These are phyloP conservation scores for Proteles cristata DNA, from an alignment of 2,113 vertebrate genomes.

Conservation along the genomic window DNA sequence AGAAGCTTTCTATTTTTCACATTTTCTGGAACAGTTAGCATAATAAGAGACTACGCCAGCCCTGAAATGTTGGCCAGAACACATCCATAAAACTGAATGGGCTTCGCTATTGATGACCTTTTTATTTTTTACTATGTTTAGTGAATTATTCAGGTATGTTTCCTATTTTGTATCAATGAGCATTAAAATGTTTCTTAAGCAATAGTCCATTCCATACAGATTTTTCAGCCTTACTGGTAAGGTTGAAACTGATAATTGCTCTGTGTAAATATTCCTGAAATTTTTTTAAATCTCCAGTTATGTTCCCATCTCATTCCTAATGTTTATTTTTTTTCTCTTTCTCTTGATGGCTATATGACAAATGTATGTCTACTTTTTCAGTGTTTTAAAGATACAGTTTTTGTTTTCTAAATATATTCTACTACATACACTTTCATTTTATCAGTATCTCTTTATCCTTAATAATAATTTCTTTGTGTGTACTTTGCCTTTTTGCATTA, in stretches of 20 bases:
- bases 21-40: neutral
- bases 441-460: neutral
- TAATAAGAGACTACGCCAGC: neutral
- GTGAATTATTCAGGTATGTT: neutral
- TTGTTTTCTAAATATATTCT: neutral
- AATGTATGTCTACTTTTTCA: neutral
- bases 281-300: neutral
- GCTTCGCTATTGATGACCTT: neutral
- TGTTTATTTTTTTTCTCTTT: neutral
- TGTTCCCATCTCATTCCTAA: neutral
- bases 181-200: constrained; percentile 17
- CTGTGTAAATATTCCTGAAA: neutral
- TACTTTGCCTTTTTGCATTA: neutral
- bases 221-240: neutral
- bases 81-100: neutral
- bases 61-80: neutral
- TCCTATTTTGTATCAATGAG: neutral
- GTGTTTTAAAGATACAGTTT: neutral
- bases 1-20: neutral
- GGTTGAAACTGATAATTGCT: neutral
- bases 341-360: neutral
- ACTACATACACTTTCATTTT: neutral
- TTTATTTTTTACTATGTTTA: neutral
- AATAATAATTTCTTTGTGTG: constrained; percentile 26
- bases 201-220: neutral